Base-by-base conservation (phyloP, 2,888 invertebrate species). In the Sericinus montela region DNA sequence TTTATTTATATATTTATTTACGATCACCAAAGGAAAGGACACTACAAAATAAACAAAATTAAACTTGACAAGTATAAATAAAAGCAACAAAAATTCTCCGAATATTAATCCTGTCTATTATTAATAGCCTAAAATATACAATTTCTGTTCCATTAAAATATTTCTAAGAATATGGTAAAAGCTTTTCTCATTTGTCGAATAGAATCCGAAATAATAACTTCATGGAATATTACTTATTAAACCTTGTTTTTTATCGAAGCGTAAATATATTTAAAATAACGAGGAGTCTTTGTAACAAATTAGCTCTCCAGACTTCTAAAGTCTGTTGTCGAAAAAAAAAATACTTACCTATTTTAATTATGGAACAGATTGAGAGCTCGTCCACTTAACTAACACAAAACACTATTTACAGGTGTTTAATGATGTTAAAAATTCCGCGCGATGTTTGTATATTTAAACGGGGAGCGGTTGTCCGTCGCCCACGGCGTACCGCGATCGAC, bases 401-500 rank as follows among this genome's bases (percentile, higher is more conserved):
- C 42, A 42, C 42, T 42, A 28, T 32, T 10, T 13, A 32, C 32
- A 32, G 3, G 32, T 9, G 11, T 11, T 11, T 6, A 4, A 30
- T 11, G 13, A 11, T 32, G 1, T 4, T 1, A 11, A 11, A 4
- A 11, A 32, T 11, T 16, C n/a, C 45, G 37, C 28, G 45, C 29
- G 16, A 13, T 15, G 36, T 30, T 13, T 14, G 19, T 19, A 7
- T 13, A 13, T 11, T 10, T 3, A 6, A 15, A 7, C 4, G 1
- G 23, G 5, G 28, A 30, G 30, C 38, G 15, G 37, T 4, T 29
- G 37, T 16, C 37, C 38, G n/a, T 8, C 30, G 30, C 45, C 44
- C 7, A 0, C 51, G 47, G 45, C 14, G 54, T 38, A 10, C 35
- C n/a, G 47, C 53, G 45, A 63, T 65, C 69, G 72, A 72, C 71